Evolutionary conservation across 2,797 vertebrate species (phyloP), one percentile per base, ranked within the genome.

Genomic region (Acanthurus lineatus): DNA sequence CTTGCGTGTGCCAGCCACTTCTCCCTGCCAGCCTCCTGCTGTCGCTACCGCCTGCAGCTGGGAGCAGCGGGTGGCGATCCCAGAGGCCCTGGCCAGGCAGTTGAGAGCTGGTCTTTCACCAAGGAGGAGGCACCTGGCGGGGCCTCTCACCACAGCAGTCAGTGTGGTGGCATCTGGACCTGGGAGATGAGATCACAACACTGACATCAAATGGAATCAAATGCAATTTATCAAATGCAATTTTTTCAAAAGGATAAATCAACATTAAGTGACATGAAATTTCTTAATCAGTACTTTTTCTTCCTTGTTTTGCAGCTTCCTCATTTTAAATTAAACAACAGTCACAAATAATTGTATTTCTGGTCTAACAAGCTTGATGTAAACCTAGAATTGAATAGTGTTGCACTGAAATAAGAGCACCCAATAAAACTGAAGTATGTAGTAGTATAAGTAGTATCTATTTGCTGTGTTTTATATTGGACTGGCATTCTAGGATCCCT

Each of bases 51-150:
- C 83, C 15, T 76, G 93, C 0, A 96, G 96, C 4, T 87, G 71
- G 0, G 89, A 86, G 0, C 95, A 94, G 5, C 89, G 76, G 1
- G 93, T 96, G 80, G 97, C 96, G 0, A 97, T 93, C 1, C 96
- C 96, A 0, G 96, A 97, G 67, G 96, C 95, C n/a, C 96, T 94
- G 2, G 96, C 95, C 73, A 97, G 85, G 73, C 80, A 94, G 88
- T 97, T 97, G 0, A 97, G 94, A 47, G 96, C 96, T 0, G 95
- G 92, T 6, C 96, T 89, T 70, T 97, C 96, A 0, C 95, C 97
- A 0, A 97, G 91, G 60, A 97, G 94, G 40, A 97, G 86, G 69
- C 84, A 85, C 70, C 96, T 94, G 3, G 94, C 95, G 2, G 93
- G 94, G 56, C 93, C 94, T 62, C 86, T 89, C 64, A 97, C 96